Evolutionary conservation across 23 tunicate species (phyloP).

Genomic region (Botrylloides violaceus): DNA sequence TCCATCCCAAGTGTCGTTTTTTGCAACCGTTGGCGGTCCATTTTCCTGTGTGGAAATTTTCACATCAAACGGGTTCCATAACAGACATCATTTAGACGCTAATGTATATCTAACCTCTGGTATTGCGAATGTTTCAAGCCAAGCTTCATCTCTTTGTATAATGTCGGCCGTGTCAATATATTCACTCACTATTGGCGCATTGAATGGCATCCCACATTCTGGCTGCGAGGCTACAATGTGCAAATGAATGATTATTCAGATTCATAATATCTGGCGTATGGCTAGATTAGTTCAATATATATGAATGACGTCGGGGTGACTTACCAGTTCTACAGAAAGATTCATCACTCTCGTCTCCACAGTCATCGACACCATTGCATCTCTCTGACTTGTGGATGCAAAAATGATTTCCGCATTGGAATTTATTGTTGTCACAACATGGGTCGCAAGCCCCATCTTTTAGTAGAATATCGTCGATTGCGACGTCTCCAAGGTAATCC

Average conservation of each 20-base stretch:
- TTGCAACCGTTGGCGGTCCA: too few relatives aligned
- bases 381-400: conserved; percentile 32
- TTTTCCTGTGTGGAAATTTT: too few relatives aligned
- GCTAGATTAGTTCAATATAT: too few relatives aligned
- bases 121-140: not conserved
- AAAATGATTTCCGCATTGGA: conserved; percentile 67
- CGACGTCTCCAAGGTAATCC: conserved; percentile 54
- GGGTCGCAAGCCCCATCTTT: conserved; percentile 39
- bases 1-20: not conserved
- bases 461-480: conserved; percentile 74
- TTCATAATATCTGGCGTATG: too few relatives aligned
- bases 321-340: conserved; percentile 32
- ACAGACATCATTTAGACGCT: too few relatives aligned
- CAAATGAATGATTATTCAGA: too few relatives aligned
- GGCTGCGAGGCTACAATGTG: not conserved
- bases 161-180: not conserved
- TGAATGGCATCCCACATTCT: not conserved
- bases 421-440: conserved; percentile 42
- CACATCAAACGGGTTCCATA: too few relatives aligned
- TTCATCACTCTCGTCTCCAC: conserved; percentile 84
- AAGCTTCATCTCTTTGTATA: not conserved
- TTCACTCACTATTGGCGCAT: not conserved
- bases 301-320: too few relatives aligned
- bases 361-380: conserved; percentile 65
- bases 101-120: not conserved